Evolutionary conservation across 1,140 invertebrate genomes (phyloP).

Genomic region (Cydia fagiglandana): DNA sequence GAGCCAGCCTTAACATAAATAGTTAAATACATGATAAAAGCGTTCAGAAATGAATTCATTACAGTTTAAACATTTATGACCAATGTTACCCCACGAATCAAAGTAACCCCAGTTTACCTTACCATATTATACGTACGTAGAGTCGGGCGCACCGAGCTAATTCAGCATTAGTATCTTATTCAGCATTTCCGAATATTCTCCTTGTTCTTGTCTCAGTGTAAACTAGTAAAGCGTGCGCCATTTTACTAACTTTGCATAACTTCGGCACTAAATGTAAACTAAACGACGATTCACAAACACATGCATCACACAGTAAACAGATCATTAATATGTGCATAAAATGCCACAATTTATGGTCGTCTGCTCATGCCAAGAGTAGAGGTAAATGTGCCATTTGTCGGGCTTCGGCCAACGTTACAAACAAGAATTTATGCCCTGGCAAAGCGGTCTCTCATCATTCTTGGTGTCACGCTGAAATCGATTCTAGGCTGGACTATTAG

Average conservation of each 20-base stretch:
- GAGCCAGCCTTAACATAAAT: no score
- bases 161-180: not conserved
- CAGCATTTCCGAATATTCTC: not conserved
- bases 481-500: not conserved
- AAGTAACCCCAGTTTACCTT: no score
- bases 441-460: conserved; percentile 9
- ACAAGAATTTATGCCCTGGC: conserved; percentile 8
- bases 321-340: conserved; percentile 20
- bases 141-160: no score
- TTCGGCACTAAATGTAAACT: not conserved
- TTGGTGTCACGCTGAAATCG: not conserved
- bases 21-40: no score
- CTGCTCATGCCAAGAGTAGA: conserved; percentile 1
- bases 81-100: no score
- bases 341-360: conserved; percentile 15
- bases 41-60: no score
- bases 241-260: not conserved
- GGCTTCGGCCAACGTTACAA: conserved; percentile 6
- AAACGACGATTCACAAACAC: not conserved
- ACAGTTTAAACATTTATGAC: no score
- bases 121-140: no score
- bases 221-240: not conserved
- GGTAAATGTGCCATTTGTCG: conserved; percentile 19
- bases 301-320: not conserved
- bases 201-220: not conserved